Evolutionary conservation across 30 jellyfish, hydroid and myxozoan genomes (phyloP).

Genomic region (Sanderia malayensis): DNA sequence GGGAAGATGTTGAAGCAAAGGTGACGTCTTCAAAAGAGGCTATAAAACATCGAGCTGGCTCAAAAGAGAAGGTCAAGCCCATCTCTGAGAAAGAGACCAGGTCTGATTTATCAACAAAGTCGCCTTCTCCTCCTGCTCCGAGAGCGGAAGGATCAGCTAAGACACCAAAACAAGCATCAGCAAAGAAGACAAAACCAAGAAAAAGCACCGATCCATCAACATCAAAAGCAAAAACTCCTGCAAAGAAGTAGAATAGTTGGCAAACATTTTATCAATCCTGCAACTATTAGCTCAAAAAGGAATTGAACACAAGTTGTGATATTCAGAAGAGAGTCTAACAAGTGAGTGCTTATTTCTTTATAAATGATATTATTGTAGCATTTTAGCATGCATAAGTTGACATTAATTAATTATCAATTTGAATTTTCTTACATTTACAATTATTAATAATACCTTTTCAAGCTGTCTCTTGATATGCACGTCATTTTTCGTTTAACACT

Average conservation of each 20-base stretch:
- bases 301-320: too few relatives aligned
- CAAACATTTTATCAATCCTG: too few relatives aligned
- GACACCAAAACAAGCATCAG: background rate
- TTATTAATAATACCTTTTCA: too few relatives aligned
- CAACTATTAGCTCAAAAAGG: too few relatives aligned
- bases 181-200: background rate
- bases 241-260: background rate
- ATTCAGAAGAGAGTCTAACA: too few relatives aligned
- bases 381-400: too few relatives aligned
- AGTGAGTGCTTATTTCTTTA: too few relatives aligned
- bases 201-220: background rate
- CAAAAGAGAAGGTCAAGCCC: constrained; percentile 16
- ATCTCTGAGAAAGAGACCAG: constrained; percentile 29
- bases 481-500: too few relatives aligned
- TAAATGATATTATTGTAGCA: too few relatives aligned
- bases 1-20: constrained; percentile 27
- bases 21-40: constrained; percentile 6
- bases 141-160: background rate
- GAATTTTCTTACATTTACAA: too few relatives aligned
- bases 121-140: background rate
- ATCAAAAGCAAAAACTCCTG: background rate
- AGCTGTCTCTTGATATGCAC: too few relatives aligned
- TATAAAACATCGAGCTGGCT: constrained; percentile 3
- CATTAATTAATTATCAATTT: too few relatives aligned
- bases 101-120: background rate